Base-by-base conservation (phyloP, 2,888 invertebrate genomes). In the Camptogramma bilineatum region DNA sequence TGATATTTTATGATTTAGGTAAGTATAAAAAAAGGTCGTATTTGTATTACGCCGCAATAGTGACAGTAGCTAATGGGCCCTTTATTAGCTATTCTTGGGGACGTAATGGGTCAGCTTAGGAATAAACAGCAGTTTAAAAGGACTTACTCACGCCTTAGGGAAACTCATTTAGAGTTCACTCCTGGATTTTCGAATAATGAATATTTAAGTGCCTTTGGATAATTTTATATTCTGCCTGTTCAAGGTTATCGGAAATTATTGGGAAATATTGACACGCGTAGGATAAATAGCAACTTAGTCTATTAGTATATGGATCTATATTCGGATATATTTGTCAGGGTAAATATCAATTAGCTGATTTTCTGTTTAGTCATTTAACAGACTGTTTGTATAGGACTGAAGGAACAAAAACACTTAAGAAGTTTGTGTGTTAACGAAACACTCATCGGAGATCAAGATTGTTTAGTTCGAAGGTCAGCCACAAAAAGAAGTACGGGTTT, bases 171-270 rank as follows among this genome's bases (percentile, higher is more conserved):
- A 21, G 39, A 39, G 54, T 47, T 34, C 21, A 28, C 46, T 47
- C 13, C 5, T n/a, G 21, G 54, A n/a, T 48, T 61, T 54, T 61
- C 50, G 24, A 52, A 52, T 60, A 52, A 59, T 60, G 31, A 64
- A 60, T 60, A 52, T 60, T 59, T 54, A 51, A 59, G 47, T 42
- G 17, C 4, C 13, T 21, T 9, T 59, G n/a, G 7, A 42, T 54
- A 50, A 48, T 54, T 48, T 48, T 3, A 28, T 34, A 44, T 46
- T 39, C 34, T 24, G 17, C 18, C 44, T 44, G 17, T 16, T 44
- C 17, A 44, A 44, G 44, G 44, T 16, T 4, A 44, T 13, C 4
- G 4, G 13, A 13, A 39, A 13, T 39, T 39, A 13, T 28, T 4
- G 34, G 10, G 1, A 39, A 13, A 13, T 39, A 13, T 39, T 13